These are phyloP conservation scores for Paraescarpia echinospica DNA, from an alignment of 1,140 invertebrate species.

Conservation along the genomic window DNA sequence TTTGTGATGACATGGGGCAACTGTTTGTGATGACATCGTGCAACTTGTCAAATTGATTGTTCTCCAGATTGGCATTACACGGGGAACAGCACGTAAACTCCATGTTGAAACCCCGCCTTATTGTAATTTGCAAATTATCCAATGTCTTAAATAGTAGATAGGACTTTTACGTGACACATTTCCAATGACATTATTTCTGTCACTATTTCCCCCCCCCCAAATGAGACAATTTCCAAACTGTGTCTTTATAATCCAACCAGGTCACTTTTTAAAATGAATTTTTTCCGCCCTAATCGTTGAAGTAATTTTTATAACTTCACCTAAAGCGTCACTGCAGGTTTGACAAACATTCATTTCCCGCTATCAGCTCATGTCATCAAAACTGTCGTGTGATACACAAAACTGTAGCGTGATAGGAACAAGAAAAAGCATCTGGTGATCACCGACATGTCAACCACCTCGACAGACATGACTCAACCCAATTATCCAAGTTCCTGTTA, in stretches of 20 bases:
- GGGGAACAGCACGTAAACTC: too few relatives aligned
- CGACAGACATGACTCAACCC: conserved; percentile 3
- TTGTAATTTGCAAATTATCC: too few relatives aligned
- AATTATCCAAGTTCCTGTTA: neutral
- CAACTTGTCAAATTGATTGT: too few relatives aligned
- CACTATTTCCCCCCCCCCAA: neutral
- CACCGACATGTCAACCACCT: neutral
- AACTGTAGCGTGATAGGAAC: neutral
- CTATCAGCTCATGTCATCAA: neutral
- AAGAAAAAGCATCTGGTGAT: neutral
- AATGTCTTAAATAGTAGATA: too few relatives aligned
- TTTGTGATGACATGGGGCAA: neutral
- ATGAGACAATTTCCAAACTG: neutral
- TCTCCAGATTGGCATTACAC: too few relatives aligned
- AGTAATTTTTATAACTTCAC: neutral
- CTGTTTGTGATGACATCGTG: too few relatives aligned
- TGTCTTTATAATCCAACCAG: neutral
- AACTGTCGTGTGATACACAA: too few relatives aligned
- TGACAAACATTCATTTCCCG: neutral
- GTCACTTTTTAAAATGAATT: neutral
- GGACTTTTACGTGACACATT: too few relatives aligned
- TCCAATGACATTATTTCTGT: too few relatives aligned
- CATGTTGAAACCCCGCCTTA: too few relatives aligned
- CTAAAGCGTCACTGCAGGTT: neutral
- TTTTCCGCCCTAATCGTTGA: neutral